Evolutionary conservation across 2,797 vertebrate species (phyloP).

Genomic region (Enteromius treurensis): DNA sequence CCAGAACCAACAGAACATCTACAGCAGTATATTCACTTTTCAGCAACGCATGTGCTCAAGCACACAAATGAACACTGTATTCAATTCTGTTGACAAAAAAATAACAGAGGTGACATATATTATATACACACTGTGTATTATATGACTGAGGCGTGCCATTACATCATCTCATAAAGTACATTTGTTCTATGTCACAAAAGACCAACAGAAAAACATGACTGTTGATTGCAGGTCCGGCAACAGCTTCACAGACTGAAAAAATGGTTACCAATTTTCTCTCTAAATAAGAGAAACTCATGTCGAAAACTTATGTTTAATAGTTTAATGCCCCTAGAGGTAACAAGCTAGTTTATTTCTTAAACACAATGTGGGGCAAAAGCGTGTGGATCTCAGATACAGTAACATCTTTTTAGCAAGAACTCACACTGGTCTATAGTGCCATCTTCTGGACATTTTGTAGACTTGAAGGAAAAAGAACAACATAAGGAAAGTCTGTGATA

Average conservation of each 20-base stretch:
- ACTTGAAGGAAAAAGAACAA: constrained; percentile 3
- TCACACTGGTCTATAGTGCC: constrained; percentile 26
- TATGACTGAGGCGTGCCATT: constrained; percentile 1
- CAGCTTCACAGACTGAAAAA: background rate
- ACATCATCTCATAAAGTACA: constrained; percentile 15
- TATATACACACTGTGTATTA: background rate
- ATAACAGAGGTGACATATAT: background rate
- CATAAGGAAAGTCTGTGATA: background rate
- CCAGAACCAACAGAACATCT: background rate
- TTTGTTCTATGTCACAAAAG: constrained; percentile 14
- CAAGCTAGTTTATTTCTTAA: background rate
- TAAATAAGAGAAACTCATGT: background rate
- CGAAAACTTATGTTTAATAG: background rate
- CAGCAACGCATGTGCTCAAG: background rate
- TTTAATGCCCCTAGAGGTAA: background rate
- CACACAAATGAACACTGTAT: background rate
- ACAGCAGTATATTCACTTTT: background rate
- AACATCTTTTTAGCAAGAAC: background rate
- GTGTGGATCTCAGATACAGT: background rate
- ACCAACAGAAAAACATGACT: constrained; percentile 5
- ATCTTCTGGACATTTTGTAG: constrained; percentile 43
- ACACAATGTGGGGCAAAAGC: background rate
- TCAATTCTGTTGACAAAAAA: background rate
- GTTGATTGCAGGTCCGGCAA: background rate
- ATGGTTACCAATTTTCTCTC: background rate